Conservation (phyloP, 2,113 vertebrate genomes). For the human (Homo sapiens) region DNA sequence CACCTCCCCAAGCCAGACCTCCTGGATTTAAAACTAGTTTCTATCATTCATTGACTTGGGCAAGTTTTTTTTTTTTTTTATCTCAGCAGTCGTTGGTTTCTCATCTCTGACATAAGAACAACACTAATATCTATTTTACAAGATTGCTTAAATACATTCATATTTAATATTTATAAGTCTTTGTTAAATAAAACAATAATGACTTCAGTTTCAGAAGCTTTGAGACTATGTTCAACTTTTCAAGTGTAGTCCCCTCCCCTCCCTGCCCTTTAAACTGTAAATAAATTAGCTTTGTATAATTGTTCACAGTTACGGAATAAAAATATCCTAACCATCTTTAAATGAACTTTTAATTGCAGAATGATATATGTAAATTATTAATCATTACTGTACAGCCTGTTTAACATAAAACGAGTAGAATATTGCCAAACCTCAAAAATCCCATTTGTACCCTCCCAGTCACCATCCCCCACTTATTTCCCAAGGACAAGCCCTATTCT, state of each 20-base stretch:
- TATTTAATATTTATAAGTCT: neutral
- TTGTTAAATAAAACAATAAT: neutral
- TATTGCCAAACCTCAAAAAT: neutral
- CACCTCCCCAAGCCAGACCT: neutral
- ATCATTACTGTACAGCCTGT: neutral
- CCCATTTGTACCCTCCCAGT: neutral
- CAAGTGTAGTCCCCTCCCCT: neutral
- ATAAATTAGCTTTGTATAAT: neutral
- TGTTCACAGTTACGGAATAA: neutral
- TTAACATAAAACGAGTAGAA: neutral
- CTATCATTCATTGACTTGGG: neutral
- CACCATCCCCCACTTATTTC: neutral
- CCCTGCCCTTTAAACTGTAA: neutral
- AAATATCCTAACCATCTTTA: neutral
- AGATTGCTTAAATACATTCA: neutral
- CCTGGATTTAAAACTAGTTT: neutral
- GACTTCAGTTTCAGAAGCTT: neutral
- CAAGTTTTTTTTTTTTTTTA: neutral
- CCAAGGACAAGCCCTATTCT: neutral
- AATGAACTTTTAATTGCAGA: neutral
- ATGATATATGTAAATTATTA: neutral
- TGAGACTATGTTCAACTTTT: neutral
- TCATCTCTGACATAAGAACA: neutral
- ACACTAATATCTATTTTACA: neutral
- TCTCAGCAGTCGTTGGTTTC: neutral